A percentile compares a stretch with the other conserved stretches of the same genome.
Conservation (phyloP, 2,797 vertebrate species). For the Psittacula derbiana region DNA sequence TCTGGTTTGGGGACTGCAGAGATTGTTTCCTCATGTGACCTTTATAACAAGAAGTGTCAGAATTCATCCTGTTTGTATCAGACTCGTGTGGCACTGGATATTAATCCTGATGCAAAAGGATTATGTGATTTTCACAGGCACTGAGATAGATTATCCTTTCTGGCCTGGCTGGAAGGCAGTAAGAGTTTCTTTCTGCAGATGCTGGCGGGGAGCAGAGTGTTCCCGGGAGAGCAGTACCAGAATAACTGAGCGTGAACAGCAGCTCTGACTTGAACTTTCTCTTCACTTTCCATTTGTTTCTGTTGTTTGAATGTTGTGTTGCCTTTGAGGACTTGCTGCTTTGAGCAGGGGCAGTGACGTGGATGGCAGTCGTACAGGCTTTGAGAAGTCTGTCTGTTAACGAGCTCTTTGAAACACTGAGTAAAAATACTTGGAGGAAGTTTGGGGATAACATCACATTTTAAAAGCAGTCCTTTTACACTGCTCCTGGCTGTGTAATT, state of each 20-base stretch:
- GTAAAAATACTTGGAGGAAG: background rate
- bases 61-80: slow-evolving; percentile 34
- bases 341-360: background rate
- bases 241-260: background rate
- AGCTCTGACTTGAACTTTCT: background rate
- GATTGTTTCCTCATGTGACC: background rate
- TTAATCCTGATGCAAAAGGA: slow-evolving; percentile 64
- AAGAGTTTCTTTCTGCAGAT: background rate
- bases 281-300: background rate
- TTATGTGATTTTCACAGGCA: slow-evolving; percentile 53
- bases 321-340: background rate
- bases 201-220: background rate
- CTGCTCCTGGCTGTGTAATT: background rate
- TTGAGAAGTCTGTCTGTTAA: background rate
- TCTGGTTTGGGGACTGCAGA: background rate
- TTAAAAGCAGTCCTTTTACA: background rate
- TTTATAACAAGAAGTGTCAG: slow-evolving; percentile 46
- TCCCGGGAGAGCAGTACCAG: background rate
- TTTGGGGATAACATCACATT: background rate
- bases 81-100: slow-evolving; percentile 19
- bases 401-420: background rate
- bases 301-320: accelerated
- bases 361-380: background rate
- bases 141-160: slow-evolving; percentile 33
- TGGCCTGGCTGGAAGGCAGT: background rate